phyloP scores from a whole-genome alignment of 2,797 vertebrate species.

The Sebastes jordani region DNA sequence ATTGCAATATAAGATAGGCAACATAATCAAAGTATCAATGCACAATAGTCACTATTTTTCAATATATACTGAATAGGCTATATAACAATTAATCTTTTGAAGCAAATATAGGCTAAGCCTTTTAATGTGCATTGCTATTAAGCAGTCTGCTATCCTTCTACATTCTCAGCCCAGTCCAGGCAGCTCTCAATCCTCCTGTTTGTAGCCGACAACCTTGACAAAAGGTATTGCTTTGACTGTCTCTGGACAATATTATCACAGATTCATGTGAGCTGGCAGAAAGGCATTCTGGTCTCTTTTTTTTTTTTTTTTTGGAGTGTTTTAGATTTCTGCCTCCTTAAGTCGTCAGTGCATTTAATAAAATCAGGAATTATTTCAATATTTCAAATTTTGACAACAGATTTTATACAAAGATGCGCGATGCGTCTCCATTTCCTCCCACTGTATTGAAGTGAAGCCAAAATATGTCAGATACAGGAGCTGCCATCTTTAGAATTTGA shows the following conservation, averaged over 20 bases:
- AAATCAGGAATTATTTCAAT: background rate
- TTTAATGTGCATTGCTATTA: background rate
- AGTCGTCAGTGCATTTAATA: background rate
- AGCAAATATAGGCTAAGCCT: background rate
- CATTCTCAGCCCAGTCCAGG: background rate
- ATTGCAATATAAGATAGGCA: background rate
- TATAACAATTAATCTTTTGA: background rate
- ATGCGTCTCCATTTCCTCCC: no score
- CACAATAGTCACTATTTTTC: background rate
- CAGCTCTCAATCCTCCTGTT: background rate
- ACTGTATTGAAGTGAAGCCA: no score
- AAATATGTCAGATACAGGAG: no score
- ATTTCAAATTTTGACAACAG: background rate
- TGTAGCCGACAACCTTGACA: constrained; percentile 1
- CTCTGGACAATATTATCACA: background rate
- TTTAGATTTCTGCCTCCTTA: background rate
- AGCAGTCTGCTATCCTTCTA: background rate
- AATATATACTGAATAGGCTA: background rate
- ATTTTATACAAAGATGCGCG: no score
- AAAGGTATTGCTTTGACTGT: background rate
- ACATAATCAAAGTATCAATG: background rate
- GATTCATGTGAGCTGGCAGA: background rate
- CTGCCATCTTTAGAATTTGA: no score
- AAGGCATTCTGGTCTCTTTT: background rate
- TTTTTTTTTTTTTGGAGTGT: background rate